Base-by-base conservation (phyloP, 1,140 invertebrate genomes). In the Penaeus indicus region DNA sequence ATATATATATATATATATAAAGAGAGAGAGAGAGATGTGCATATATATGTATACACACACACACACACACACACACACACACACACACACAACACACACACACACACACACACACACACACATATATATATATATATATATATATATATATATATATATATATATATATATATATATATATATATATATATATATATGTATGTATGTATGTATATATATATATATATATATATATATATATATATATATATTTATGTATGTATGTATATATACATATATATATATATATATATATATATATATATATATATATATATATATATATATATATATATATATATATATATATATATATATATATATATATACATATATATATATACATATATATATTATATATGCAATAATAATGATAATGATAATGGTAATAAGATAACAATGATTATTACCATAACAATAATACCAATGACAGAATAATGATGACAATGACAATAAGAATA, bases 1-100 rank as follows among this genome's bases (percentile, higher is more conserved):
- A 67, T 67, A 67, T 67, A 67, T 67, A 67, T 67, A 67, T 67
- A 67, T 67, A 67, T 67, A 67, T 67, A 67, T 67, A 67, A 13
- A 67, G 8, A 67, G 8, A 67, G 8, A 67, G 8, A 67, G 8
- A 67, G 8, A 67, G 8, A 67, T 67, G 18, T 67, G 18, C 18
- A 67, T 67, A 67, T 67, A 67, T 67, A 67, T 67, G 16, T 67
- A 25, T 67, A 25, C 18, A 25, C 18, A 16, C 18, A 25, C 18
- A 16, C 25, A 25, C 18, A 25, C 18, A 25, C 18, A 16, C 25
- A 25, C 18, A 25, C 18, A 16, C 25, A 25, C 18, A 25, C 18
- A 25, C 18, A 18, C 18, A 18, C 25, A 18, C 18, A 1, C 18
- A 11, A 32, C 38, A 22, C 22, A 32, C 7, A 79, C 1, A 79